These are phyloP conservation scores for Rachycentron canadum DNA, from an alignment of 2,797 vertebrate genomes.

Conservation along the genomic window DNA sequence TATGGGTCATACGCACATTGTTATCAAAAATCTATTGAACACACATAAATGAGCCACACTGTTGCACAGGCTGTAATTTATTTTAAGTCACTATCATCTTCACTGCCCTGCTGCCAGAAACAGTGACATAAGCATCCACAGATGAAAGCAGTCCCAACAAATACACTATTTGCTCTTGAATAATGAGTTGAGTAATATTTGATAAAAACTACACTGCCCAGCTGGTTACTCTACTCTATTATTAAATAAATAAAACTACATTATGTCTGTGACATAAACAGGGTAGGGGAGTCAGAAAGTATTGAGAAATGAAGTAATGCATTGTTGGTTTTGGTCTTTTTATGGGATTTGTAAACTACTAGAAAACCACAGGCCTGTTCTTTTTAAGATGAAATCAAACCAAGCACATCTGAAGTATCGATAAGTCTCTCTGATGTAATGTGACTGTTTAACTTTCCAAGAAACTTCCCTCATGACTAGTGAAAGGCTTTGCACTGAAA, in stretches of 20 bases:
- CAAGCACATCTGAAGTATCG: neutral
- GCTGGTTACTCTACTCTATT: neutral
- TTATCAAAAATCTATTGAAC: neutral
- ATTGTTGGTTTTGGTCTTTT: no score
- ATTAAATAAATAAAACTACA: no score
- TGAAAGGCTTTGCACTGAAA: neutral
- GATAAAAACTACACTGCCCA: neutral
- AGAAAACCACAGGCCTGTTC: no score
- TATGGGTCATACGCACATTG: neutral
- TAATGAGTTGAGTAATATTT: neutral
- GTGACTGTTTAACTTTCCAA: neutral
- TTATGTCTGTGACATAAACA: neutral
- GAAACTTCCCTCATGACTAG: neutral
- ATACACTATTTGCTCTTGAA: neutral
- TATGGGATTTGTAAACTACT: no score
- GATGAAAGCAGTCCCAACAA: neutral
- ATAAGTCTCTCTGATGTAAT: neutral
- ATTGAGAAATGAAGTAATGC: no score
- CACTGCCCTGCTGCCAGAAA: neutral
- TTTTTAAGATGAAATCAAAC: constrained; percentile 1
- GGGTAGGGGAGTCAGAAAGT: neutral
- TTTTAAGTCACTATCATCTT: neutral
- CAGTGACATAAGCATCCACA: neutral
- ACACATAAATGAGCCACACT: neutral
- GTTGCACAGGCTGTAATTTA: neutral